These are phyloP conservation scores for Drosophila kanapiae DNA, from an alignment of 1,140 invertebrate genomes.

Conservation along the genomic window DNA sequence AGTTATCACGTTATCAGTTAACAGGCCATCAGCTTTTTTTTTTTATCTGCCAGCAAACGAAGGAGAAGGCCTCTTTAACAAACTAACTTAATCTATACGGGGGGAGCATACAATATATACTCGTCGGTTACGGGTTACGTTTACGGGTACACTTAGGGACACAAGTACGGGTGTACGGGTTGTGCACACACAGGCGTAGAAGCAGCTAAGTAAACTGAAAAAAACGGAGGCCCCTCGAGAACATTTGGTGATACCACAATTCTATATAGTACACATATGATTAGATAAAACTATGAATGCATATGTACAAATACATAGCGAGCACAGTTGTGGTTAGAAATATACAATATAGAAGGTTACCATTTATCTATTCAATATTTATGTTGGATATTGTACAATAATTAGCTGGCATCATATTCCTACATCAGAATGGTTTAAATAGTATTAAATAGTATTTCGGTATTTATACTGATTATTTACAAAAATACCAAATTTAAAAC, in stretches of 20 bases:
- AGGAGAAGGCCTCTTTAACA: conserved; percentile 56
- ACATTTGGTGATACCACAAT: conserved; percentile 52
- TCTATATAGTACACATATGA: conserved; percentile 41
- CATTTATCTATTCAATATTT: background rate
- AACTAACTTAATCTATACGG: conserved; percentile 50
- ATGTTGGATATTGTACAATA: background rate
- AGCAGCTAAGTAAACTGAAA: conserved; percentile 71
- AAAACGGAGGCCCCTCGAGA: conserved; percentile 47
- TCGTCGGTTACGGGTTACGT: conserved; percentile 3
- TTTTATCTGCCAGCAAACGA: conserved; percentile 55
- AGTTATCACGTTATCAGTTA: conserved; percentile 48
- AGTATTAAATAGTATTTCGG: background rate
- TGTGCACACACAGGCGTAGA: conserved; percentile 24
- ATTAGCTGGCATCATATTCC: background rate
- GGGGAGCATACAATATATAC: conserved; percentile 18
- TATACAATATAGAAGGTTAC: background rate
- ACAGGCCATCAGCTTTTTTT: conserved; percentile 46
- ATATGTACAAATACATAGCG: conserved; percentile 6
- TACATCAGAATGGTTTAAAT: background rate
- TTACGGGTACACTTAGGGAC: conserved; percentile 19
- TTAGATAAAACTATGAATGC: conserved; percentile 64
- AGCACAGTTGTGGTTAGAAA: conserved; percentile 6
- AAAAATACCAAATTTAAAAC: background rate
- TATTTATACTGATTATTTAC: no score
- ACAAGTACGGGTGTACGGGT: conserved; percentile 24